Conservation (phyloP, 2,113 vertebrate genomes). For the Columba janthina region DNA sequence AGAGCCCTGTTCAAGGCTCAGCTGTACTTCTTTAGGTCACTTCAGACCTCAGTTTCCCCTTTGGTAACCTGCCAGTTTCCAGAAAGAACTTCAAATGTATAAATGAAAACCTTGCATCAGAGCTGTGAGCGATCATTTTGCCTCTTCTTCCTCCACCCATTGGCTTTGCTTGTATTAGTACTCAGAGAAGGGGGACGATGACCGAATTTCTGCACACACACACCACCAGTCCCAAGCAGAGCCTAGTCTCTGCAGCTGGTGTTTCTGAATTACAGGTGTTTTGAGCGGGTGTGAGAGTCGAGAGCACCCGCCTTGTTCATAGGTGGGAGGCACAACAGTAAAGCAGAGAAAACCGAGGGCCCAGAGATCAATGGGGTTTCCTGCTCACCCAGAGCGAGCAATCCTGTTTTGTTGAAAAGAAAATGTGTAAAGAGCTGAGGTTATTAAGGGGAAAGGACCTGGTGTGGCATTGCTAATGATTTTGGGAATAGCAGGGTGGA, state of each 20-base stretch:
- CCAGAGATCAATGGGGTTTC: neutral
- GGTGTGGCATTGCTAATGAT: neutral
- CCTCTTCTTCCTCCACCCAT: neutral
- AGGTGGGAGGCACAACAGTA: neutral
- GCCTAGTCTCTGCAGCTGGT: neutral
- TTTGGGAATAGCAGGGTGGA: neutral
- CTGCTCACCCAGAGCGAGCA: neutral
- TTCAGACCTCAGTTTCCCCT: neutral
- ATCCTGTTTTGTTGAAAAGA: neutral
- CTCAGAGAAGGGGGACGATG: neutral
- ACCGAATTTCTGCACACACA: neutral
- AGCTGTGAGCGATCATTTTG: neutral
- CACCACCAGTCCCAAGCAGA: rapidly evolving
- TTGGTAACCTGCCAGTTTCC: neutral
- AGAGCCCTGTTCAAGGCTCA: neutral
- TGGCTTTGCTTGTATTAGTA: neutral
- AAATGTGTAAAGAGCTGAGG: neutral
- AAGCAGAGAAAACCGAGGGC: neutral
- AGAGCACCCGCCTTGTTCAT: neutral
- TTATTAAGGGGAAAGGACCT: neutral
- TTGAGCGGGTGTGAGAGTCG: neutral
- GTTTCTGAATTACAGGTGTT: neutral
- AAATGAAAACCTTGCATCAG: neutral
- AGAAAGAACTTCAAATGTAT: neutral
- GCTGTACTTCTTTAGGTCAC: neutral